Evolutionary conservation across 2,113 vertebrate genomes (phyloP), one percentile per base, ranked within the genome.

Genomic region (Petrocephalus zakoni): DNA sequence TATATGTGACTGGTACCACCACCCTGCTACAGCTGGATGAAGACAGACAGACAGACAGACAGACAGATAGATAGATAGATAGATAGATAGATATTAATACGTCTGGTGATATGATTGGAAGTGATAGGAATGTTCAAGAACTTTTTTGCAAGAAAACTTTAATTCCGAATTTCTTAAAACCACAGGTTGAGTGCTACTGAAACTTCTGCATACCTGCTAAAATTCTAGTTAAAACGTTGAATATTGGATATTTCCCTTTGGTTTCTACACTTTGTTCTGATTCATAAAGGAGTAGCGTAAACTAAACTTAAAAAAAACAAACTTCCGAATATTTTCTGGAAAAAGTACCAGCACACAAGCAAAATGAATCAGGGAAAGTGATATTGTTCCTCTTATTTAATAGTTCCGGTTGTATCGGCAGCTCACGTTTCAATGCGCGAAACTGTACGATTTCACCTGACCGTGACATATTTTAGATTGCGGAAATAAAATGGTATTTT

Each of bases 281-380:
- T 78, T 78, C 72, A 78, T 78, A 42, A 42, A 78, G 29, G 29
- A 78, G 72, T 78, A 13, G 11, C 8, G 29, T 78, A 42, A 78
- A 19, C 4, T 10, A 42, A 42, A 78, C 34, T 19, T 75, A 37
- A 13, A 13, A 68, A 68, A 64, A 64, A 49, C 8, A 68, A 68
- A 68, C 61, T 68, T 68, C 61, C 61, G 61, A 68, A 68, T 68
- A 68, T 68, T 68, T 68, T 68, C 61, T 68, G n/a, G 9, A 68
- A 68, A 68, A 68, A n/a, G 47, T 49, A 49, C 53, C 72, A 78
- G 29, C 29, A 78, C 37, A 75, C 72, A 78, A 42, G 13, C 5
- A 37, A 78, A 42, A 78, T 78, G 72, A 78, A 78, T 78, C 72
- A 78, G 72, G 34, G 72, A 78, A 78, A 78, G 72, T 78, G 72